A percentile compares a stretch with the other conserved stretches of the same genome.
Evolutionary conservation across 2,113 vertebrate species (phyloP).

Genomic region (Pangasianodon hypophthalmus): DNA sequence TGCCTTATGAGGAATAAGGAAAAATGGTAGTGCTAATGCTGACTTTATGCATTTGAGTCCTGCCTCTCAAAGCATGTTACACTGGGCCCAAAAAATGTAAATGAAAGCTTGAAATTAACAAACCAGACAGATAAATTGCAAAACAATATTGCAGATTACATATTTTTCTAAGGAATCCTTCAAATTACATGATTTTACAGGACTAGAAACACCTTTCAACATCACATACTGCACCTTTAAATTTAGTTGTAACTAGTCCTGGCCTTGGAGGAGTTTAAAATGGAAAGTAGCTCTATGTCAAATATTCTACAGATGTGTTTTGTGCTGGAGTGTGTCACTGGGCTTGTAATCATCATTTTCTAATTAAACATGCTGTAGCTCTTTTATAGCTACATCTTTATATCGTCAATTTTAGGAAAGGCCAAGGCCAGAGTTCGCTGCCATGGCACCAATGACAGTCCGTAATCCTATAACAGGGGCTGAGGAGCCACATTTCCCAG

Average conservation of each 20-base stretch:
- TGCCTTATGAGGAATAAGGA: background rate
- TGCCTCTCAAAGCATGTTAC: background rate
- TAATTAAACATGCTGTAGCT: background rate
- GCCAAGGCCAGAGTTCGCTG: conserved; percentile 75
- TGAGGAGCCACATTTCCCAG: conserved; percentile 79
- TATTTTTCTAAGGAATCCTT: background rate
- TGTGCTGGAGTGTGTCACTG: background rate
- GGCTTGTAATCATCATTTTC: background rate
- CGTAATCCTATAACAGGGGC: conserved; percentile 77
- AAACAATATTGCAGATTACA: background rate
- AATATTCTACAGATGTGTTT: background rate
- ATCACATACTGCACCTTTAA: background rate
- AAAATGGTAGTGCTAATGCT: background rate
- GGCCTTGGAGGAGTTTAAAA: background rate
- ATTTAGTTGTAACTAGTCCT: background rate
- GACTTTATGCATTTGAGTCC: background rate
- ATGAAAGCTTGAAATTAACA: background rate
- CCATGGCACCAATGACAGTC: conserved; percentile 74
- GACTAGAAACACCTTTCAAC: background rate
- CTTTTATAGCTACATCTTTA: background rate
- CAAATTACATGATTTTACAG: background rate
- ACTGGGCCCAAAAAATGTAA: background rate
- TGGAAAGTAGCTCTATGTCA: background rate
- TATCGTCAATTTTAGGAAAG: conserved; percentile 64
- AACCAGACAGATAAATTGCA: background rate